phyloP scores from a whole-genome alignment of 2,797 vertebrate genomes.

The Champsocephalus esox region DNA sequence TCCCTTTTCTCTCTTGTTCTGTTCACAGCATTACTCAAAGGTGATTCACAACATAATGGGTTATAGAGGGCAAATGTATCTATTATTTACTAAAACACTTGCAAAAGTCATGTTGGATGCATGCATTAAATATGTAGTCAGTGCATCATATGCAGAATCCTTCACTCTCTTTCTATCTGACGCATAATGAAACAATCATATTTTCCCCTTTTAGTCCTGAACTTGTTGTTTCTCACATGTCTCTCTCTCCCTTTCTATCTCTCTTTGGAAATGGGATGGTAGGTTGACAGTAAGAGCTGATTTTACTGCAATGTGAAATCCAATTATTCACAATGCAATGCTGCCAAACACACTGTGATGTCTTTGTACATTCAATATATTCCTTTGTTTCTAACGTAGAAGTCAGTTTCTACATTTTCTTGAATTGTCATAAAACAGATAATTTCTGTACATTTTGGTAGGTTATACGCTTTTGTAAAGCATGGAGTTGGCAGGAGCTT shows the following conservation, averaged over 20 bases:
- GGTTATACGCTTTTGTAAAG: constrained; percentile 13
- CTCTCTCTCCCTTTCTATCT: constrained; percentile 17
- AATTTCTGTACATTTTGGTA: constrained; percentile 19
- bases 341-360: constrained; percentile 33
- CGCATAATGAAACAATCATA: constrained; percentile 30
- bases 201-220: constrained; percentile 21
- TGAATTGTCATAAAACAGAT: constrained; percentile 14
- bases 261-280: constrained; percentile 8
- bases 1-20: constrained; percentile 13
- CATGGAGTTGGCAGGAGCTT: constrained; percentile 6
- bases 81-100: constrained; percentile 9
- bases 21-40: constrained; percentile 12
- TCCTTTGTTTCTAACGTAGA: neutral
- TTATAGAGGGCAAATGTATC: neutral
- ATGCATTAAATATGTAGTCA: constrained; percentile 3
- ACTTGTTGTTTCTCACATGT: constrained; percentile 25
- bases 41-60: constrained; percentile 26
- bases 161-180: neutral
- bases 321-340: constrained; percentile 46
- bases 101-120: constrained; percentile 8
- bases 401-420: constrained; percentile 21
- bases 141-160: constrained; percentile 2
- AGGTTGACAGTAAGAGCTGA: constrained; percentile 53
- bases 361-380: neutral
- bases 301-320: constrained; percentile 53